These are phyloP conservation scores for Notocelia uddmanniana DNA, from an alignment of 2,888 invertebrate genomes.

Conservation along the genomic window DNA sequence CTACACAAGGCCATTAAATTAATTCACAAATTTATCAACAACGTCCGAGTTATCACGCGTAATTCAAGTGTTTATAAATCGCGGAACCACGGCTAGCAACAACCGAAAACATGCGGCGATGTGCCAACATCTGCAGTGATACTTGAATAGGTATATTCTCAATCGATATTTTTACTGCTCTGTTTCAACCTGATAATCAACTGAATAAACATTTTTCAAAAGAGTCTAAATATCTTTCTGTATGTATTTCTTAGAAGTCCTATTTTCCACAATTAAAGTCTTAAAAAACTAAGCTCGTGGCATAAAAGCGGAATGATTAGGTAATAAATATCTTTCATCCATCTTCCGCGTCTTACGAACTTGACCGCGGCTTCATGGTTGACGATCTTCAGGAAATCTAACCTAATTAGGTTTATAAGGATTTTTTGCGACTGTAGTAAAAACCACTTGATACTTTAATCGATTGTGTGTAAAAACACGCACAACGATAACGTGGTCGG, in stretches of 20 bases:
- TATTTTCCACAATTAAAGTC: neutral
- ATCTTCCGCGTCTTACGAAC: constrained; percentile 54
- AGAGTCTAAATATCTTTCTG: too few species aligned
- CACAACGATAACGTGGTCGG: constrained; percentile 49
- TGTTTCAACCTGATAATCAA: too few species aligned
- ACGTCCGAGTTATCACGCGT: neutral
- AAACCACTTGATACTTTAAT: constrained; percentile 58
- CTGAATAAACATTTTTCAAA: too few species aligned
- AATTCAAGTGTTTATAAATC: neutral
- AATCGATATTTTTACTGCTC: neutral
- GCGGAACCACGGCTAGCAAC: neutral
- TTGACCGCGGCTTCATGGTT: constrained; percentile 57
- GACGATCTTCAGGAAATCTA: constrained; percentile 58
- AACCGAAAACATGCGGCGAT: neutral
- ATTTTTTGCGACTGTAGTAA: constrained; percentile 50
- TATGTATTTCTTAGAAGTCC: neutral
- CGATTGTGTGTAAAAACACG: constrained; percentile 52
- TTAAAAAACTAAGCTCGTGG: neutral
- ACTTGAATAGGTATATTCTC: neutral
- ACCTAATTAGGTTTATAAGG: constrained; percentile 54
- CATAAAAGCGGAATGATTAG: neutral
- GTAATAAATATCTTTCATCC: neutral
- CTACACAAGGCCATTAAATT: neutral
- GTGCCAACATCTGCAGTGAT: neutral
- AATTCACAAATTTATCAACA: neutral